Evolutionary conservation across 2,797 vertebrate species (phyloP), one percentile per base, ranked within the genome.

Genomic region (Falco columbarius): DNA sequence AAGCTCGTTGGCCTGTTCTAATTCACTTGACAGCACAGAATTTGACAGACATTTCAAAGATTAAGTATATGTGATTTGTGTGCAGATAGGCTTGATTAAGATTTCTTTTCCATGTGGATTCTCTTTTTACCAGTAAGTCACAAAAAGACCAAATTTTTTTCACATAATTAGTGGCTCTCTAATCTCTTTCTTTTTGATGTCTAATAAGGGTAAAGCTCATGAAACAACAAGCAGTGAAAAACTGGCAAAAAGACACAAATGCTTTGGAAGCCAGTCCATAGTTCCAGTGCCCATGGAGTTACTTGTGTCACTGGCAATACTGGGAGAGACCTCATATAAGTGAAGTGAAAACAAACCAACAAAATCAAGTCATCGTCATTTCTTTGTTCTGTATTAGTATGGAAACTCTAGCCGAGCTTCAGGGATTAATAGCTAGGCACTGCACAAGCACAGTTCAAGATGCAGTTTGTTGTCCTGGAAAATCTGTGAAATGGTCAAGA

Each of bases 161-260:
- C 44, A 74, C 21, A 29, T 46, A 66, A 84, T 89, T 89, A 86
- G 23, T 1, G 1, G 52, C 54, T 89, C 15, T 73, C 24, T 86
- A 86, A 84, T 86, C 73, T 81, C 47, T 87, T 92, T 92, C 22
- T 62, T 30, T 86, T 92, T 96, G 76, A 66, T 91, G 42, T 44
- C 26, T 62, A 32, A 70, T 24, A 56, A 79, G 23, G 14, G 11
- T 34, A 76, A 88, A 72, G 11, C 17, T 90, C 16, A 72, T 5
- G 3, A 75, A 19, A 30, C 40, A 90, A 51, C 46, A 61, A 72
- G 73, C 46, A 65, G 56, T 54, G 15, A 82, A 82, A 81, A 76
- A 65, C 3, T 9, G 1, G 9, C 63, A 61, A 49, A 30, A 79
- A 63, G 70, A 20, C 19, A n/a, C 4, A 58, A 86, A 38, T 8